These are phyloP conservation scores for Ramphastos sulfuratus DNA, from an alignment of 2,113 vertebrate species.

Conservation along the genomic window DNA sequence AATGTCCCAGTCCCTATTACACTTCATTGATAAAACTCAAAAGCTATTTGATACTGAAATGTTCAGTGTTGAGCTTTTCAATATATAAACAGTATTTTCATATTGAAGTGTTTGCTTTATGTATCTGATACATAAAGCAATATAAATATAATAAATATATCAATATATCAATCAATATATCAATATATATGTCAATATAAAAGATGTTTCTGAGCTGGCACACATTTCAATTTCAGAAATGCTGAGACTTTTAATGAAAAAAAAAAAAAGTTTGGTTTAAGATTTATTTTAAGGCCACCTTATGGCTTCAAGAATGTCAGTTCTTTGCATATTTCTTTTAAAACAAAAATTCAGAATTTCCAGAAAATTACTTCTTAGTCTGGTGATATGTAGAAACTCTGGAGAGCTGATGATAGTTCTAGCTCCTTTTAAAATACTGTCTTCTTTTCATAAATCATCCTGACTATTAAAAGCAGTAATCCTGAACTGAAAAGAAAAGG, in stretches of 20 bases:
- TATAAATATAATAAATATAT: too few relatives aligned
- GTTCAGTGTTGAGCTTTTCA: not conserved
- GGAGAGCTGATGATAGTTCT: fast-evolving
- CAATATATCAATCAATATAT: too few relatives aligned
- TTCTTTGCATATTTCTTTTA: not conserved
- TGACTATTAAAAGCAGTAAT: not conserved
- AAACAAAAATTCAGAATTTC: not conserved
- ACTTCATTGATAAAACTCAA: fast-evolving
- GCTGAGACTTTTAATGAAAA: not conserved
- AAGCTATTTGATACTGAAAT: not conserved
- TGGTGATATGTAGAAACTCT: not conserved
- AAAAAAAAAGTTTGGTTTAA: fast-evolving
- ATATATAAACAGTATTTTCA: not conserved
- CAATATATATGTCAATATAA: not conserved
- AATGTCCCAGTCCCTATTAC: fast-evolving
- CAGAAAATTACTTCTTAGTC: not conserved
- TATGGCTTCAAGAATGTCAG: not conserved
- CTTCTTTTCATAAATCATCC: not conserved
- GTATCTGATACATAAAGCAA: fast-evolving
- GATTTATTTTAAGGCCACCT: not conserved
- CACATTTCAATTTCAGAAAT: not conserved
- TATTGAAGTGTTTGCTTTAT: not conserved
- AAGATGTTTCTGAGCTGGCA: not conserved
- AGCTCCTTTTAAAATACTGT: not conserved
- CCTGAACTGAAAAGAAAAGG: not conserved